Conservation (phyloP, 2,888 invertebrate species). For the Heteromurus nitidus region DNA sequence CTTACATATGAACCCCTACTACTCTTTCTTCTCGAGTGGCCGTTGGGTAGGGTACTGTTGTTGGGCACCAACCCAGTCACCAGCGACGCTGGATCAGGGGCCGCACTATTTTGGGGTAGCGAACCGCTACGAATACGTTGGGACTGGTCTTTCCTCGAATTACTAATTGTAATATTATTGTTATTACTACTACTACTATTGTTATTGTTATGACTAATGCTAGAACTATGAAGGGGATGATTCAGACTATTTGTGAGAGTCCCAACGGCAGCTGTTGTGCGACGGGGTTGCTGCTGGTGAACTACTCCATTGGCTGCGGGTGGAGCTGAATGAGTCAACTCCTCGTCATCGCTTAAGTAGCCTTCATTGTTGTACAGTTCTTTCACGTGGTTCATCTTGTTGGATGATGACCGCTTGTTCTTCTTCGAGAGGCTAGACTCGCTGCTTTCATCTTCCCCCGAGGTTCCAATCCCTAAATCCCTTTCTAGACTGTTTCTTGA, state of each 20-base stretch:
- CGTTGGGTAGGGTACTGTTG: constrained; percentile 59
- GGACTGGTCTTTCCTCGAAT: constrained; percentile 46
- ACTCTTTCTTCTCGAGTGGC: constrained; percentile 60
- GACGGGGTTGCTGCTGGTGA: constrained; percentile 74
- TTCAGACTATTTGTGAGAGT: constrained; percentile 76
- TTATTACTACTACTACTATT: constrained; percentile 46
- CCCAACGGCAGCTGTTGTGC: constrained; percentile 76
- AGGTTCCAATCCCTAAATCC: constrained; percentile 88
- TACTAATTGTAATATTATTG: constrained; percentile 75
- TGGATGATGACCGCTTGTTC: constrained; percentile 67
- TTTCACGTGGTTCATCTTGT: constrained; percentile 76
- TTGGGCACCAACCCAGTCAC: constrained; percentile 25
- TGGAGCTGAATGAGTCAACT: constrained; percentile 56
- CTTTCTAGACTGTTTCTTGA: constrained; percentile 76
- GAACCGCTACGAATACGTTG: constrained; percentile 65
- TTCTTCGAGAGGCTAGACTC: constrained; percentile 85
- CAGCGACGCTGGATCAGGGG: constrained; percentile 35
- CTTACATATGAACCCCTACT: constrained; percentile 79
- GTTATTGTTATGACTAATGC: constrained; percentile 59
- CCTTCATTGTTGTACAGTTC: constrained; percentile 80
- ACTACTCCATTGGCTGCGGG: constrained; percentile 76
- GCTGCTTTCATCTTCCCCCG: constrained; percentile 87
- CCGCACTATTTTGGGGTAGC: constrained; percentile 59
- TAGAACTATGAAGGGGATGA: constrained; percentile 79
- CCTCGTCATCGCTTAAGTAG: constrained; percentile 78